Percentiles rank a stretch among this genome's conserved stretches.
These are phyloP conservation scores for Norana najaformis DNA, from an alignment of 2,888 invertebrate genomes.

Conservation along the genomic window DNA sequence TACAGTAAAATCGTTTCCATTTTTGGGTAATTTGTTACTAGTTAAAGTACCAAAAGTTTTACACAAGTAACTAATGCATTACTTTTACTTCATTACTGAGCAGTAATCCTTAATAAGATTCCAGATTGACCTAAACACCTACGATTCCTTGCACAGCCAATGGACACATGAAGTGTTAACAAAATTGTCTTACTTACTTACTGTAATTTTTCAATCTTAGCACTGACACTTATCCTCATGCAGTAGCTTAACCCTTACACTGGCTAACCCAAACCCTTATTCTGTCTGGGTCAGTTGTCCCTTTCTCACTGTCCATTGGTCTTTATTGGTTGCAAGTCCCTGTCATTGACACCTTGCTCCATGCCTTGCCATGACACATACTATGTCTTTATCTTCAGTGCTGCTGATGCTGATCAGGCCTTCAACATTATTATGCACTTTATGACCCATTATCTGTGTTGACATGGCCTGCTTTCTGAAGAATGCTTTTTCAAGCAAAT, in stretches of 20 bases:
- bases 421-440: neutral
- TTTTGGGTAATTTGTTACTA: too few relatives aligned
- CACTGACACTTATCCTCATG: neutral
- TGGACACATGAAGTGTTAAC: too few relatives aligned
- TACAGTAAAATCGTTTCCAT: too few relatives aligned
- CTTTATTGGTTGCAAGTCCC: neutral
- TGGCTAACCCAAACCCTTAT: neutral
- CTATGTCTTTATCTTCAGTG: neutral
- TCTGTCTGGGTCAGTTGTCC: neutral
- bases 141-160: too few relatives aligned
- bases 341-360: slow-evolving; percentile 1
- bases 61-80: too few relatives aligned
- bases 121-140: too few relatives aligned
- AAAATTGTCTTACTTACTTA: too few relatives aligned
- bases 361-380: neutral
- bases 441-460: neutral
- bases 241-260: neutral
- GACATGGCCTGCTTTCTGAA: neutral
- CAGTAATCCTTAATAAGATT: too few relatives aligned
- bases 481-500: slow-evolving; percentile 13
- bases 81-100: too few relatives aligned
- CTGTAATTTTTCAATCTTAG: too few relatives aligned
- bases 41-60: too few relatives aligned
- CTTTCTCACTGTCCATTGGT: slow-evolving; percentile 6
- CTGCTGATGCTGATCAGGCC: neutral